Evolutionary conservation across 1,140 invertebrate genomes (phyloP), one percentile per base, ranked within the genome.

Genomic region (Oreohelix idahoensis): DNA sequence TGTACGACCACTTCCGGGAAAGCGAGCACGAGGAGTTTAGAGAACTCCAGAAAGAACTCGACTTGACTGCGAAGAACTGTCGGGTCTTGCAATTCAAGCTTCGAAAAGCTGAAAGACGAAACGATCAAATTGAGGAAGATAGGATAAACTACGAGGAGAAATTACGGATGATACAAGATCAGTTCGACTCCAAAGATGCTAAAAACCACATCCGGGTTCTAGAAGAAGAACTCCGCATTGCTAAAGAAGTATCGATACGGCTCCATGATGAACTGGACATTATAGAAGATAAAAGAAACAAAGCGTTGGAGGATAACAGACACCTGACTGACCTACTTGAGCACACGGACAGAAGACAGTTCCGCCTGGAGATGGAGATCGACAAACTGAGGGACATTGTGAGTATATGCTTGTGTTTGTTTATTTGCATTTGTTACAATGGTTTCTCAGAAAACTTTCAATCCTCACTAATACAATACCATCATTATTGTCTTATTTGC

Each of bases 21-120:
- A 98, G 99, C 88, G 97, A 99, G 93, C 97, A 97, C 23, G 97
- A 99, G 88, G 98, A 99, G 92, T 99, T 99, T 92, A 96, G 97
- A 29, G 96, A 96, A 73, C 66, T 93, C 17, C 92, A 93, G 85
- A 88, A 91, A 74, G 92, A 93, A 81, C 84, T 93, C 49, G 92
- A 93, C 85, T 86, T 90, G 63, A 90, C 92, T 0, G 97, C 97
- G 39, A 99, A 99, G 92, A 99, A 99, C 93, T 99, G 98, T 93
- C 95, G 98, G 85, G 98, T 99, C 87, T 94, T 99, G 45, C 99
- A 99, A 83, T 99, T 99, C 92, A 99, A 99, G 93, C 93, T 99
- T 74, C 95, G 98, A 87, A 99, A 99, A 94, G 95, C 97, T 36
- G 99, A 99, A 92, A 94, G 98, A 80, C 95, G 95, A 90, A 94